Conservation (phyloP, 92 coral and sea anemone species). For the Actinostola sp. region DNA sequence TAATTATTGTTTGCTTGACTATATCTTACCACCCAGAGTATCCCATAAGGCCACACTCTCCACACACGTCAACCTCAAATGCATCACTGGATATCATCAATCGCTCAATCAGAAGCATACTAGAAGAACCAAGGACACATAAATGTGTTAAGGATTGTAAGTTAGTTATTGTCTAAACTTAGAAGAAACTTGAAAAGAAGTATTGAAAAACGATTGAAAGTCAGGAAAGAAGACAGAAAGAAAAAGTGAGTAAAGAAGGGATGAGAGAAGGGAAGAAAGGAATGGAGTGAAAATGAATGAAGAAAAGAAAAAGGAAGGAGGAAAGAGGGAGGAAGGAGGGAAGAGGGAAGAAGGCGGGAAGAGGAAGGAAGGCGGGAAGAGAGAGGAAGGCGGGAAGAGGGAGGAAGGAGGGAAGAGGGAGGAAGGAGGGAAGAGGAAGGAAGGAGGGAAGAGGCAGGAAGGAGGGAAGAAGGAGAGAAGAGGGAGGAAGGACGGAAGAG, state of each 20-base stretch:
- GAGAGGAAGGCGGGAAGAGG: background rate
- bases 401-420: background rate
- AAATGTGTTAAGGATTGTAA: too few relatives aligned
- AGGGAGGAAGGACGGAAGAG: background rate
- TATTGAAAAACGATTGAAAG: too few relatives aligned
- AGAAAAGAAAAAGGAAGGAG: background rate
- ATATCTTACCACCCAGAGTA: constrained; percentile 90
- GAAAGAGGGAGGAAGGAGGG: background rate
- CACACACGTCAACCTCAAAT: constrained; percentile 93
- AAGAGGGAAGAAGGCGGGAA: background rate
- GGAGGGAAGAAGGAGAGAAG: background rate
- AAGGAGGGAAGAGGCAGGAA: background rate
- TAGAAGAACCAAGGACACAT: constrained; percentile 13
- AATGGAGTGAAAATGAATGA: background rate
- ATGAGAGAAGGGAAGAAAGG: too few relatives aligned
- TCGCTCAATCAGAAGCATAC: constrained; percentile 91
- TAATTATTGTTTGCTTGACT: background rate
- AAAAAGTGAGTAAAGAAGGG: too few relatives aligned
- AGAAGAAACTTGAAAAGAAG: background rate
- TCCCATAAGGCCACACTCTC: constrained; percentile 96
- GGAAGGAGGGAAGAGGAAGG: background rate
- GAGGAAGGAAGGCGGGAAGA: background rate
- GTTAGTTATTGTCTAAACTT: background rate
- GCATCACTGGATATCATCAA: constrained; percentile 98
- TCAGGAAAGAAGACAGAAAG: too few relatives aligned